Conservation (phyloP, 2,888 invertebrate species). For the Leptinotarsa juncta region DNA sequence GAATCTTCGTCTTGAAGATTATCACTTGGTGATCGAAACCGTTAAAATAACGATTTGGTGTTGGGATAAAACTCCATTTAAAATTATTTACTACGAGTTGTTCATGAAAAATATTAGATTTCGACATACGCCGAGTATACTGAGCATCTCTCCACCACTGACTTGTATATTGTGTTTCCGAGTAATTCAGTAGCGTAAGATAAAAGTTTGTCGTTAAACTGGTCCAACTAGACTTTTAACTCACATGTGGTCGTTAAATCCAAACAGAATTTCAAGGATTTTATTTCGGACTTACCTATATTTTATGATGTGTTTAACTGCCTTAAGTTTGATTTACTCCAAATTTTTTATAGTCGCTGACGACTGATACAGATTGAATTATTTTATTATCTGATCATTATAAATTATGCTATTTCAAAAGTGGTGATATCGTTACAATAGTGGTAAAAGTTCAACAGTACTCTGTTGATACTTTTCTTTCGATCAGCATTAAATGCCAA, state of each 20-base stretch:
- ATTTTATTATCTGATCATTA: neutral
- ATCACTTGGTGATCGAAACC: too few species aligned
- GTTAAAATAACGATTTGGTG: too few species aligned
- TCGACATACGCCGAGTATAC: neutral
- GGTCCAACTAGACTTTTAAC: slow-evolving; percentile 47
- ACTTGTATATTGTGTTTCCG: slow-evolving; percentile 37
- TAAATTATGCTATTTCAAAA: neutral
- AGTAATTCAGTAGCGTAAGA: slow-evolving; percentile 50
- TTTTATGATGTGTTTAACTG: slow-evolving; percentile 48
- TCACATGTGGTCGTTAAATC: slow-evolving; percentile 43
- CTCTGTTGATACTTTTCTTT: too few species aligned
- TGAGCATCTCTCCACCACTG: slow-evolving; percentile 26
- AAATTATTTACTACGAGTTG: too few species aligned
- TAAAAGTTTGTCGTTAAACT: slow-evolving; percentile 49
- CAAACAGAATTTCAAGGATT: slow-evolving; percentile 46
- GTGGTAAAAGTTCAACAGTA: too few species aligned
- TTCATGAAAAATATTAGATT: too few species aligned
- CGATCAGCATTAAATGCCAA: too few species aligned
- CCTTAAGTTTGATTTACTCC: slow-evolving; percentile 34
- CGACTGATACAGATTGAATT: slow-evolving; percentile 34
- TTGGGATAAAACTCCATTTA: too few species aligned
- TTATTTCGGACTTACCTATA: slow-evolving; percentile 39
- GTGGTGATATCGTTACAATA: neutral
- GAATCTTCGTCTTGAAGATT: too few species aligned
- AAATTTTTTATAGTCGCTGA: slow-evolving; percentile 35